phyloP scores from a whole-genome alignment of 1,140 invertebrate species.

The Dryas iulia region DNA sequence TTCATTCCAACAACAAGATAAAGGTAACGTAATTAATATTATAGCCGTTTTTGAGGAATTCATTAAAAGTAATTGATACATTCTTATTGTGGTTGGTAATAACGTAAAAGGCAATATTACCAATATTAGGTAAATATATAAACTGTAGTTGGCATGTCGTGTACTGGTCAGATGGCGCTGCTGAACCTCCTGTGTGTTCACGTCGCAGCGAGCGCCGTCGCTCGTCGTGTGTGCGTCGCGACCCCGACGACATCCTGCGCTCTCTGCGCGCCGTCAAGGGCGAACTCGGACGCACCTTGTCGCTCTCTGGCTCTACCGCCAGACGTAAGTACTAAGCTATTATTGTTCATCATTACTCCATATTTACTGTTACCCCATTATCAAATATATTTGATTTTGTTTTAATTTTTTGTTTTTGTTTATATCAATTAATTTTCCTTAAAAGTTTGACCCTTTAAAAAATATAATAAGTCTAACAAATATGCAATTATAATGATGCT shows the following conservation, averaged over 20 bases:
- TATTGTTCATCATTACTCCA: not conserved
- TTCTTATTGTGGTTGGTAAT: not conserved
- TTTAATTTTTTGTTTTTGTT: not conserved
- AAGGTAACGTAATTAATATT: conserved; percentile 39
- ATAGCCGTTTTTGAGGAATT: not conserved
- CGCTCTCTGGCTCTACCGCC: conserved; percentile 82
- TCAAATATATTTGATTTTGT: not conserved
- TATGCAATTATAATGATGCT: not conserved
- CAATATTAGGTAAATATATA: not conserved
- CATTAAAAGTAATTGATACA: not conserved
- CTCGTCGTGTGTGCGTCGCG: conserved; percentile 88
- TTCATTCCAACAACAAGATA: conserved; percentile 88
- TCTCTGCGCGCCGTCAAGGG: conserved; percentile 89
- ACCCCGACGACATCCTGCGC: conserved; percentile 90
- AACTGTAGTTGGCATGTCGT: not conserved
- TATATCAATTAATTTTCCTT: not conserved
- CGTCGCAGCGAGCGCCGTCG: conserved; percentile 85
- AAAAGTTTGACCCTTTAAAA: too few species aligned
- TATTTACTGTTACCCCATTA: not conserved
- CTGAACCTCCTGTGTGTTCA: conserved; percentile 38
- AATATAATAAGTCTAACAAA: not conserved
- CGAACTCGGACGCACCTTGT: conserved; percentile 89
- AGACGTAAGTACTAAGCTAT: conserved; percentile 58
- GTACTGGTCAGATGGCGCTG: conserved; percentile 34
- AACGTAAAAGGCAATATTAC: not conserved